A percentile compares a stretch with the other conserved stretches of the same genome.
phyloP scores from a whole-genome alignment of 2,113 vertebrate genomes.

The Nibea coibor region DNA sequence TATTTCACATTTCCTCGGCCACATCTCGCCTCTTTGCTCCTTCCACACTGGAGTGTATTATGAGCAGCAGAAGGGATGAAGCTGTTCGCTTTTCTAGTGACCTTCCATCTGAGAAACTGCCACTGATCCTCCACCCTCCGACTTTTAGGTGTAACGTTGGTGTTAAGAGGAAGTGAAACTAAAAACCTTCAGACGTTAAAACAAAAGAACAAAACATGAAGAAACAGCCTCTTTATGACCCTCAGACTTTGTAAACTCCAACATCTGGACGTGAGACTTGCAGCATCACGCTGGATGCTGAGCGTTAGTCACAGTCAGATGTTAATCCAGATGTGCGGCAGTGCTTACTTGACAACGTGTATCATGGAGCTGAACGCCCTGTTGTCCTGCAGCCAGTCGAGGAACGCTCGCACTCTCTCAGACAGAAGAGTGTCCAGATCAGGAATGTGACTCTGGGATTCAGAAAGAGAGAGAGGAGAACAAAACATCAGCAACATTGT shows the following conservation, averaged over 20 bases:
- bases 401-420: slow-evolving; percentile 89
- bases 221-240: neutral
- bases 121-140: neutral
- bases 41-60: no score
- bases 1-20: neutral
- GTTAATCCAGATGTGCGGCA: slow-evolving; percentile 32
- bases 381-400: slow-evolving; percentile 94
- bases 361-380: slow-evolving; percentile 88
- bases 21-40: neutral
- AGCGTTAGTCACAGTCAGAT: neutral
- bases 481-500: slow-evolving; percentile 45
- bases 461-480: slow-evolving; percentile 13
- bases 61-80: neutral
- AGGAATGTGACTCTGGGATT: slow-evolving; percentile 89
- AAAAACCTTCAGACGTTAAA: neutral
- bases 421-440: slow-evolving; percentile 90
- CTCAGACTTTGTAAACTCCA: neutral
- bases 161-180: neutral
- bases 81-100: neutral
- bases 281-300: neutral
- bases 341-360: slow-evolving; percentile 92
- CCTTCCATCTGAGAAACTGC: neutral
- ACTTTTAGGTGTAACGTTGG: neutral
- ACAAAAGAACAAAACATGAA: neutral
- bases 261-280: neutral